These are phyloP conservation scores for Synanthedon vespiformis DNA, from an alignment of 2,888 invertebrate species.

Conservation along the genomic window DNA sequence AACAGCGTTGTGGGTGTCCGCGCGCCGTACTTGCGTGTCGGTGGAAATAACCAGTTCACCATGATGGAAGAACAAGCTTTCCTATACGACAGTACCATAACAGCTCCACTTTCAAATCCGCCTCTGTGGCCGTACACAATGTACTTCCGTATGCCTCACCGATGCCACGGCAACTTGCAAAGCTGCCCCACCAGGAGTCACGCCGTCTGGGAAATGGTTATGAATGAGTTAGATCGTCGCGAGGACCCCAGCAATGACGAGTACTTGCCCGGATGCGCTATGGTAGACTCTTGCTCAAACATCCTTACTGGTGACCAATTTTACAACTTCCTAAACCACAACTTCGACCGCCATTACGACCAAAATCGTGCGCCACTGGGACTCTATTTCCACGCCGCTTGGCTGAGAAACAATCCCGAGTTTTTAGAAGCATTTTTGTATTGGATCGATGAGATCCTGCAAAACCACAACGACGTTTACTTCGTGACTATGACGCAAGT, in stretches of 20 bases:
- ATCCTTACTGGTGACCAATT: constrained; percentile 93
- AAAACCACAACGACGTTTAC: constrained; percentile 90
- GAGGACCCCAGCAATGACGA: constrained; percentile 92
- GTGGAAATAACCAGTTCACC: constrained; percentile 95
- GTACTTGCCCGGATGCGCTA: constrained; percentile 90
- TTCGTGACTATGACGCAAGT: constrained; percentile 97
- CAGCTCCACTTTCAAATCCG: constrained; percentile 89
- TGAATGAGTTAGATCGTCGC: constrained; percentile 92
- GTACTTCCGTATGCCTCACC: constrained; percentile 96
- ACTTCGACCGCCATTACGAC: constrained; percentile 92
- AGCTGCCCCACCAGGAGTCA: constrained; percentile 92
- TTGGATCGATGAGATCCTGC: constrained; percentile 91
- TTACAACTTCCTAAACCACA: constrained; percentile 93
- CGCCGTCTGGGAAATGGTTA: constrained; percentile 96
- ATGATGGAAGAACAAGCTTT: constrained; percentile 98
- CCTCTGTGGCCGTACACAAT: constrained; percentile 98
- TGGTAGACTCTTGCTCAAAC: constrained; percentile 96
- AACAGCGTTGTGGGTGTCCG: constrained; percentile 92
- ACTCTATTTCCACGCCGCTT: constrained; percentile 93
- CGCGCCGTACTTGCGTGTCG: constrained; percentile 90
- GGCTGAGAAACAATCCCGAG: constrained; percentile 93
- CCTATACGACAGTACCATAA: constrained; percentile 95
- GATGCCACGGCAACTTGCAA: constrained; percentile 92
- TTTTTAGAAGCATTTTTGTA: constrained; percentile 91
- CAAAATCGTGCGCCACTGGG: constrained; percentile 91